phyloP scores from a whole-genome alignment of 2,888 invertebrate genomes.

The Ceramica pisi region DNA sequence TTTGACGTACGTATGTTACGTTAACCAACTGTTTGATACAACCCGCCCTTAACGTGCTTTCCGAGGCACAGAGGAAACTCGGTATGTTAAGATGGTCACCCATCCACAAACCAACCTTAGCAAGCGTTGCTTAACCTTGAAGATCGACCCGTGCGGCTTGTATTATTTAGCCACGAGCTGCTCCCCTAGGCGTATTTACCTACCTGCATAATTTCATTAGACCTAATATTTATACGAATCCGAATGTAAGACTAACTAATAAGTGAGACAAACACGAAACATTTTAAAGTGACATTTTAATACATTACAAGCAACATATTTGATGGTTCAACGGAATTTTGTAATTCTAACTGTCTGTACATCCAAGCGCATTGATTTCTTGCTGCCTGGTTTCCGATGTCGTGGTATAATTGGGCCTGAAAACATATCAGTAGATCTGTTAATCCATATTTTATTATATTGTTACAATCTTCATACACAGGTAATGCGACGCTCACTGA shows the following conservation, averaged over 20 bases:
- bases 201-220: not conserved
- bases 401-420: slow-evolving; percentile 94
- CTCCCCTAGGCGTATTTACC: too few species aligned
- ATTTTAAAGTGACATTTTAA: slow-evolving; percentile 71
- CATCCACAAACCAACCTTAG: too few species aligned
- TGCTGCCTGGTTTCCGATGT: slow-evolving; percentile 93
- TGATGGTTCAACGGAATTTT: slow-evolving; percentile 92
- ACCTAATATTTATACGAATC: not conserved
- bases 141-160: too few species aligned
- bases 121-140: too few species aligned
- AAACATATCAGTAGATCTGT: slow-evolving; percentile 67
- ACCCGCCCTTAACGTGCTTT: too few species aligned
- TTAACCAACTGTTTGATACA: too few species aligned
- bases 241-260: not conserved
- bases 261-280: not conserved
- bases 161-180: too few species aligned
- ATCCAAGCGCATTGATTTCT: slow-evolving; percentile 96
- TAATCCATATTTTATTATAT: not conserved
- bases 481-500: too few species aligned
- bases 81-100: too few species aligned
- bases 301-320: slow-evolving; percentile 89
- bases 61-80: too few species aligned
- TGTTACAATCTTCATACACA: not conserved
- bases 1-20: too few species aligned
- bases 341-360: slow-evolving; percentile 94